Evolutionary conservation across 1,140 invertebrate genomes (phyloP), one percentile per base, ranked within the genome.

Genomic region (Drosophila kohkoa): DNA sequence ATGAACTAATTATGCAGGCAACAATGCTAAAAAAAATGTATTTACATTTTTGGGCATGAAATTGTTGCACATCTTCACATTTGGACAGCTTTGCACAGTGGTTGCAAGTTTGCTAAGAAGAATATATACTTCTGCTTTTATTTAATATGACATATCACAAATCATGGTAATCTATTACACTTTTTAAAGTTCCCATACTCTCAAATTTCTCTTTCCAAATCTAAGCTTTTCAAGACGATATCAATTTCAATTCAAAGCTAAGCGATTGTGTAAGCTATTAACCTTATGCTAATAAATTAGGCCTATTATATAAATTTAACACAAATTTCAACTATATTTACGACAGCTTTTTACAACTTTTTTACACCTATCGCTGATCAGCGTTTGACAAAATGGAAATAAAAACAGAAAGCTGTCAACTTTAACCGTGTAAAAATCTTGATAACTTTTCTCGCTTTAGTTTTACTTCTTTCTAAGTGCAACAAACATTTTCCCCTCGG

Each of bases 1-100:
- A 76, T 43, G 62, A 35, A 38, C 30, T 64, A 59, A 74, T 76
- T 79, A 71, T 35, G 28, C 41, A 73, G 35, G 13, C 41, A 51
- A 28, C 65, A 79, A 72, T 58, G 4, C 5, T 13, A 72, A 75
- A 68, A 81, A 73, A 78, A 65, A 20, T 25, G 20, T 64, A 89
- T 88, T 89, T 72, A 78, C 83, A 88, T 88, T 89, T 87, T 89
- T 57, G 51, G 80, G 80, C 83, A 83, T 77, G 78, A 83, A 67
- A 83, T 69, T 80, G 45, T 52, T 49, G 65, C 51, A 5, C 46
- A 69, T 57, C 70, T 69, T 52, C 66, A 51, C 66, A 57, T 45
- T 51, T 41, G 10, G 45, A 49, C 72, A 75, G 41, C 6, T 4
- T 10, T 69, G 83, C 67, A 51, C 71, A 74, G 51, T 74, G 71